phyloP scores from a whole-genome alignment of 2,113 vertebrate genomes.

The Xiphophorus couchianus region DNA sequence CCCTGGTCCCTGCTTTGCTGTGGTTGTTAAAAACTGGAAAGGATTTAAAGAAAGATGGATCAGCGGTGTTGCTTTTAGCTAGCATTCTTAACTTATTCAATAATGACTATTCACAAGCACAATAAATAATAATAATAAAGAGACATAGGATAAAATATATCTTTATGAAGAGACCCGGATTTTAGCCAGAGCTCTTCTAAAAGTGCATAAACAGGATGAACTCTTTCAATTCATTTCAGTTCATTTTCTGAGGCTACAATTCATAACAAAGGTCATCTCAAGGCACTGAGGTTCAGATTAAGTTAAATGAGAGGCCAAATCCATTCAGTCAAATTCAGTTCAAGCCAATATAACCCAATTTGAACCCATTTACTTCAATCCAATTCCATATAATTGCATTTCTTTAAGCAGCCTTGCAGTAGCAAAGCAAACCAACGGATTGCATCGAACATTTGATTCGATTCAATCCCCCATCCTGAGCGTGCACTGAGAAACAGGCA shows the following conservation, averaged over 20 bases:
- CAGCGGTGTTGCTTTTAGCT: not conserved
- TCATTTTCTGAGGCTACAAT: not conserved
- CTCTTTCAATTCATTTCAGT: not conserved
- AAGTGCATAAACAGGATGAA: not conserved
- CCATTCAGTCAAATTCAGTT: not conserved
- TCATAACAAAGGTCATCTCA: not conserved
- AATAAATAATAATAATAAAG: not conserved
- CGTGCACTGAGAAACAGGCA: not conserved
- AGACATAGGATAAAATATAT: too few species aligned
- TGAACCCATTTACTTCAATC: too few species aligned
- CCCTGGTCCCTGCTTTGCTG: slow-evolving; percentile 82
- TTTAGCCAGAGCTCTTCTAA: not conserved
- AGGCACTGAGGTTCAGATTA: not conserved
- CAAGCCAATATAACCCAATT: not conserved
- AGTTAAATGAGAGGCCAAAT: not conserved
- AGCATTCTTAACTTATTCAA: not conserved
- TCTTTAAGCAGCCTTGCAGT: not conserved
- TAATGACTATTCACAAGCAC: not conserved
- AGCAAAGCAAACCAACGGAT: not conserved
- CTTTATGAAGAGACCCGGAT: not conserved
- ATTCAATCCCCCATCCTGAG: not conserved
- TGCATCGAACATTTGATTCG: not conserved
- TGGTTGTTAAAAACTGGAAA: slow-evolving; percentile 90
- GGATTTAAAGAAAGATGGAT: not conserved
- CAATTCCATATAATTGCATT: not conserved